Evolutionary conservation across 2,888 invertebrate genomes (phyloP), one percentile per base, ranked within the genome.

Genomic region (Nebria salina): DNA sequence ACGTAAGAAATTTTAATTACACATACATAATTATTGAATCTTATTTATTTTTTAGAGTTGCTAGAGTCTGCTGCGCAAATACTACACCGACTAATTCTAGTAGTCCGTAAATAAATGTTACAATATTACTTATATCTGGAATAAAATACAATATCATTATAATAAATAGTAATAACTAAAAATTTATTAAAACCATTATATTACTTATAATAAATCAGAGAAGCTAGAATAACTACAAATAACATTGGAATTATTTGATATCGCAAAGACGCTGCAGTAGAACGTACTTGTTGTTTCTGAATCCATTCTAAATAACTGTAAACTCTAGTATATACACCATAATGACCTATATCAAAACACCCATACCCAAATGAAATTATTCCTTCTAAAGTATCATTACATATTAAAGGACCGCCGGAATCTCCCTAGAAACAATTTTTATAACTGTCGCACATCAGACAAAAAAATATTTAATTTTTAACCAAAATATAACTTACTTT

Each of bases 371-470:
- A 73, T 9, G 73, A 73, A 6, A 73, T 41, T 0, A 73, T 73
- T n/a, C 73, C 73, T 42, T 42, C 73, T 34, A 42, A 15, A 5
- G 15, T 73, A 34, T 41, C 73, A 13, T n/a, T 41, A 42, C 73
- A 73, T n/a, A 73, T 41, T 41, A 73, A 41, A n/a, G 73, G 73
- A 34, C 73, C 73, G 11, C 73, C 73, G 9, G 73, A 73, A 43
- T 73, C 73, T 41, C 73, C 73, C 73, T 73, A 41, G 26, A 72
- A 72, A n/a, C 73, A 42, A 13, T 11, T 41, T 15, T 15, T 20
- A 20, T 20, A 20, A 20, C 20, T 20, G 20, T 20, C 20, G 20
- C 20, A 20, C 0, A 20, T 20, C 20, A 20, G 20, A 0, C 20
- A 20, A 20, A 20, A 0, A 20, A 73, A 73, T 34, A 41, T 34